A percentile compares a stretch with the other conserved stretches of the same genome.
Evolutionary conservation across 2,888 invertebrate genomes (phyloP).

Genomic region (Eristalis arbustorum): DNA sequence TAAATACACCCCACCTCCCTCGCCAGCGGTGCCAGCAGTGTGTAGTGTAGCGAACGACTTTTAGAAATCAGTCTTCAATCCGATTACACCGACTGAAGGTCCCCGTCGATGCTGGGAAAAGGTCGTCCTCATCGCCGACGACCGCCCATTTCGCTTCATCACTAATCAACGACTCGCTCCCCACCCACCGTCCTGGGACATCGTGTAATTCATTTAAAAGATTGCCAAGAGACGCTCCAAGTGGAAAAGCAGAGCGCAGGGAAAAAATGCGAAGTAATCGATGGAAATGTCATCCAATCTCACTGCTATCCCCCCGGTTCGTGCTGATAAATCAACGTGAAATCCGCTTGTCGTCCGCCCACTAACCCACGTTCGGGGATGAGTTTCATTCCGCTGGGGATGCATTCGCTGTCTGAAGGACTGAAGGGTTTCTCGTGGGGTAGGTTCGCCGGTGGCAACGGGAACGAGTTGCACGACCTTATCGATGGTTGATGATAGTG

Average conservation of each 20-base stretch:
- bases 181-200: neutral
- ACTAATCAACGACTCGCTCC: neutral
- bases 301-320: neutral
- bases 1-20: no score
- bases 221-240: neutral
- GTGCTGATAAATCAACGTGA: neutral
- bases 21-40: no score
- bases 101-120: neutral
- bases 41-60: neutral
- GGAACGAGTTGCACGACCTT: neutral
- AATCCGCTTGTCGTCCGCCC: neutral
- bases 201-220: neutral
- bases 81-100: neutral
- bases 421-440: neutral
- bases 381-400: neutral
- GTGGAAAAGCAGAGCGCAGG: neutral
- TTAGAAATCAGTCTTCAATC: neutral
- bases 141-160: neutral
- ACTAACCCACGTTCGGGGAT: neutral
- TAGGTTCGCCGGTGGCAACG: neutral
- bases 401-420: neutral
- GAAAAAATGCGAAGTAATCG: neutral
- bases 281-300: neutral
- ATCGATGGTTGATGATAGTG: neutral
- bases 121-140: neutral